These are phyloP conservation scores for Tetraodon nigroviridis DNA, from an alignment of 2,113 vertebrate species.

Conservation along the genomic window DNA sequence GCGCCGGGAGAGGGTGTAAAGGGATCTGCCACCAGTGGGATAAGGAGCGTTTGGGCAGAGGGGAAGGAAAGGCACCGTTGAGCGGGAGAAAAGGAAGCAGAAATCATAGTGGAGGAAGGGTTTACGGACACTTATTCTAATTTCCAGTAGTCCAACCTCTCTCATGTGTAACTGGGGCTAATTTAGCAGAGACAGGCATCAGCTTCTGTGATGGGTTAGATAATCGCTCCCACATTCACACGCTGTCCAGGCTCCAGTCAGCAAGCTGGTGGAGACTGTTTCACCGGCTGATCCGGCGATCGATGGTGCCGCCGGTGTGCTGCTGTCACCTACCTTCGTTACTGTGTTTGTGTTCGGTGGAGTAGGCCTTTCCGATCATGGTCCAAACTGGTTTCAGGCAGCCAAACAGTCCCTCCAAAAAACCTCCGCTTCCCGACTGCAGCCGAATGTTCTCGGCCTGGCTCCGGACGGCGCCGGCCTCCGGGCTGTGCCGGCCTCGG, in stretches of 20 bases:
- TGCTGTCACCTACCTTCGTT: conserved; percentile 79
- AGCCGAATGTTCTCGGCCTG: conserved; percentile 76
- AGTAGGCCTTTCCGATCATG: conserved; percentile 95
- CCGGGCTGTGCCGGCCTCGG: conserved; percentile 67
- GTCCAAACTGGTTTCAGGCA: conserved; percentile 93
- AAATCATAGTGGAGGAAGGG: no score
- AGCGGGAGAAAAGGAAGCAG: background rate
- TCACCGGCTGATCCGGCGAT: no score
- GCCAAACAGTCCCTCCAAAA: conserved; percentile 91
- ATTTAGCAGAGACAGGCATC: no score
- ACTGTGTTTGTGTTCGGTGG: conserved; percentile 89
- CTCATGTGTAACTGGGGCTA: no score
- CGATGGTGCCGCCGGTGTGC: no score
- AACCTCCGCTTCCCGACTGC: conserved; percentile 84
- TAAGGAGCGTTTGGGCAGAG: background rate
- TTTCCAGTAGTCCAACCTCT: no score
- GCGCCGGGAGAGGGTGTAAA: conserved; percentile 29
- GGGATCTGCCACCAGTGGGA: conserved; percentile 7
- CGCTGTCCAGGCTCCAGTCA: no score
- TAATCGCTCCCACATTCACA: no score
- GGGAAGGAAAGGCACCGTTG: background rate
- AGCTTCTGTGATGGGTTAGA: no score
- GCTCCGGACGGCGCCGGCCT: conserved; percentile 68
- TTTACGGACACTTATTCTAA: no score
- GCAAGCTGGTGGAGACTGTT: no score